A percentile compares a stretch with the other conserved stretches of the same genome.
phyloP scores from a whole-genome alignment of 2,797 vertebrate genomes.

The Coregonus ussuriensis region DNA sequence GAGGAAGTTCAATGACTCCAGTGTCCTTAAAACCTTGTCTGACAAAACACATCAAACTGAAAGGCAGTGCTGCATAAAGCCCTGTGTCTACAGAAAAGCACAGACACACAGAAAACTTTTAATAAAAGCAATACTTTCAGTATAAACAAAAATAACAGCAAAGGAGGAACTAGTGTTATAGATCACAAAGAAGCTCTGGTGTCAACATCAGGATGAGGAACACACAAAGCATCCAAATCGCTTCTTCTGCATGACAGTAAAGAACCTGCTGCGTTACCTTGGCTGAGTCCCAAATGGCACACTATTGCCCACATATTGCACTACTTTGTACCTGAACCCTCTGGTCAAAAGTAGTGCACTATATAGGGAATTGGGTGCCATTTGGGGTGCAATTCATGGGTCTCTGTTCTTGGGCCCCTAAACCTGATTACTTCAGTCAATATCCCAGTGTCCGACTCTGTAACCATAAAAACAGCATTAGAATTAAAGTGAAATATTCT shows the following conservation, averaged over 20 bases:
- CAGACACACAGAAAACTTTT: not conserved
- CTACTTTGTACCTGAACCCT: not conserved
- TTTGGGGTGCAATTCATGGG: not conserved
- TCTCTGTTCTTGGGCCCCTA: not conserved
- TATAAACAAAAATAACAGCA: not conserved
- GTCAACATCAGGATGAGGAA: not conserved
- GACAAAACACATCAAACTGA: slow-evolving; percentile 18
- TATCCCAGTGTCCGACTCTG: not conserved
- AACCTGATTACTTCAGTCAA: slow-evolving; percentile 9
- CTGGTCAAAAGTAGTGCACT: not conserved
- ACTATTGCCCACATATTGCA: not conserved
- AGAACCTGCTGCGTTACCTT: not conserved
- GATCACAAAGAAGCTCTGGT: not conserved
- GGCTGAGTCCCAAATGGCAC: not conserved
- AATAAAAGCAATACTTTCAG: not conserved
- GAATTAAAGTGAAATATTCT: slow-evolving; percentile 13
- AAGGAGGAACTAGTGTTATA: not conserved
- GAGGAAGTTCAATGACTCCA: slow-evolving; percentile 9
- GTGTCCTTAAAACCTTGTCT: slow-evolving; percentile 5
- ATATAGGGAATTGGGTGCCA: not conserved
- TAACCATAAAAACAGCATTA: slow-evolving; percentile 4
- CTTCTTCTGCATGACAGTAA: not conserved
- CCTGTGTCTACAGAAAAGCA: slow-evolving; percentile 14
- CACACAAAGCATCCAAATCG: not conserved
- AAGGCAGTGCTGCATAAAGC: not conserved